Percentiles rank a stretch among this genome's conserved stretches.
Evolutionary conservation across 1,140 invertebrate species (phyloP).

Genomic region (Vanessa atalanta): DNA sequence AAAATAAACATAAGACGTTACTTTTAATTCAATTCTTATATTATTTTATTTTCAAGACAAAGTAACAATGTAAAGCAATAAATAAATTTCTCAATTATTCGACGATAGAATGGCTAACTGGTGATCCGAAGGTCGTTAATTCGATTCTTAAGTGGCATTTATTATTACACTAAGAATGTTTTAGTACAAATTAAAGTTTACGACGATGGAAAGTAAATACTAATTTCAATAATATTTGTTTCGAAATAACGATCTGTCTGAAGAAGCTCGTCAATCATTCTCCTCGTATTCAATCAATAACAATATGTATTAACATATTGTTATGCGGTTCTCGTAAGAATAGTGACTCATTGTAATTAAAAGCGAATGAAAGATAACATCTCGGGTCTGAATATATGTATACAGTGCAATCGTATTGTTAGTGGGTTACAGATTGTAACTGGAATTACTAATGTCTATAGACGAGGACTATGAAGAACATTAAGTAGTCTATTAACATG

Average conservation of each 20-base stretch:
- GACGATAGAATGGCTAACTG: background rate
- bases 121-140: background rate
- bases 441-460: background rate
- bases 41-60: background rate
- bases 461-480: background rate
- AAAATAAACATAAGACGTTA: background rate
- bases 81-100: background rate
- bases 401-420: background rate
- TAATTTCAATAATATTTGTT: too few species aligned
- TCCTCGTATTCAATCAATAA: background rate
- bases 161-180: too few species aligned
- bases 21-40: background rate
- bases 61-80: background rate
- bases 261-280: background rate
- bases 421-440: background rate
- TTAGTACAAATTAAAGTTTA: too few species aligned
- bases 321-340: background rate
- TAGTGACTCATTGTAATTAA: background rate
- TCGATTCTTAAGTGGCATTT: too few species aligned
- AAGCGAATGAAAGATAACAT: slow-evolving; percentile 10
- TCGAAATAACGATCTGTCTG: too few species aligned
- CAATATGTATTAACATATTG: background rate
- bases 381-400: slow-evolving; percentile 2
- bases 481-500: background rate
- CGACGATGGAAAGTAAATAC: too few species aligned